Base-by-base conservation (phyloP, 2,113 vertebrate species). In the Neolamprologus falcicula region DNA sequence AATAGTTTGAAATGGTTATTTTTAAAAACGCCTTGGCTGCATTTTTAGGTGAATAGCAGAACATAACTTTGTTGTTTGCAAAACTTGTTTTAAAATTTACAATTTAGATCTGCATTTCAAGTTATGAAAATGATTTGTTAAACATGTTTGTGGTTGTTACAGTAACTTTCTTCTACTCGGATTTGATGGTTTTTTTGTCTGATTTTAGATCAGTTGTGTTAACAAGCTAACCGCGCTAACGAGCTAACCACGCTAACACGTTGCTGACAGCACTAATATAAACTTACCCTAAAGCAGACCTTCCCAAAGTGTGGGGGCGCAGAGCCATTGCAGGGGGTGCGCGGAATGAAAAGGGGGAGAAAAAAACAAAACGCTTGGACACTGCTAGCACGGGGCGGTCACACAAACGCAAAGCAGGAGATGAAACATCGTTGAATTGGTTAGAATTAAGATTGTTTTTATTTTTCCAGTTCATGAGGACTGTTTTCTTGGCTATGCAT, bases 51-150 rank as follows among this genome's bases (percentile, higher is more conserved):
- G n/a, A 54, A 54, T 11, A 7, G 52, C n/a, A 7, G 53, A 21
- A 54, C 0, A 54, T 0, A 54, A 12, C 52, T 54, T 21, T 54
- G 52, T 54, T 2, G 10, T 21, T 21, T 54, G 10, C 19, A 3
- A 52, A 52, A 10, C 19, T 6, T 53, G 19, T 53, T 53, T 10
- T 53, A 53, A 53, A 53, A n/a, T 53, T 52, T 53, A 53, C 19
- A 6, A 10, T 53, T 53, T 53, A 21, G n/a, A n/a, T 10, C 9
- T n/a, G 50, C 52, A 54, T 21, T 11, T 54, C 52, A 54, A 54
- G 52, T 54, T 1, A 11, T 11, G 19, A 53, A 53, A 21, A 54
- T 4, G 3, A 54, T 54, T 21, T 21, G n/a, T 1, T 54, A 54
- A 21, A 21, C n/a, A 12, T 54, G 52, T 54, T 54, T 4, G 52